Evolutionary conservation across 2,888 invertebrate species (phyloP).

Genomic region (Drosophila incognita): DNA sequence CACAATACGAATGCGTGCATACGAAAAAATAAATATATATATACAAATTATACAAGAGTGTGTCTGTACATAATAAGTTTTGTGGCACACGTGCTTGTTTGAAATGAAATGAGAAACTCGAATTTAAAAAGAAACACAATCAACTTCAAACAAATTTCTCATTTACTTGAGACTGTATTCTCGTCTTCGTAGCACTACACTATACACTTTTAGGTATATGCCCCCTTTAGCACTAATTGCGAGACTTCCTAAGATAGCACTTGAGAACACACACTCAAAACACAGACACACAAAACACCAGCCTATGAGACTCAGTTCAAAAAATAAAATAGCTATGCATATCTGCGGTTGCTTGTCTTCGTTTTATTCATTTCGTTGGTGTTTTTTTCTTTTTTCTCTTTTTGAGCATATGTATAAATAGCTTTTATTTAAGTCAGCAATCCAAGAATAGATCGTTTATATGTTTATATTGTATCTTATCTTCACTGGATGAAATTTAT

Average conservation of each 20-base stretch:
- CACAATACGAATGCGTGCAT: neutral
- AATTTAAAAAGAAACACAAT: constrained; percentile 14
- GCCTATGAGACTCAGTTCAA: constrained; percentile 11
- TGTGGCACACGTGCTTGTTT: constrained; percentile 12
- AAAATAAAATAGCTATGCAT: constrained; percentile 18
- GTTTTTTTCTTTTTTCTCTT: neutral
- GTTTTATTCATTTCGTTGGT: neutral
- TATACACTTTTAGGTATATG: constrained; percentile 10
- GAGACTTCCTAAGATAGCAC: constrained; percentile 21
- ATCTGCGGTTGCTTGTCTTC: constrained; percentile 4
- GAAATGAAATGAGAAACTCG: constrained; percentile 13
- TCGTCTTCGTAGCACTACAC: constrained; percentile 15
- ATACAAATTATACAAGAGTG: neutral
- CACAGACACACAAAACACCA: constrained; percentile 8
- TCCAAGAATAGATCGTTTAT: constrained; percentile 43
- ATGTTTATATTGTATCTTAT: constrained; percentile 26
- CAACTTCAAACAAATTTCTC: constrained; percentile 15
- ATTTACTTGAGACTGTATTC: constrained; percentile 2
- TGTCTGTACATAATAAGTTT: neutral
- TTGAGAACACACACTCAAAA: constrained; percentile 16
- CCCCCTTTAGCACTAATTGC: constrained; percentile 25
- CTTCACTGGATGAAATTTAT: constrained; percentile 40
- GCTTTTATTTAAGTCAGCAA: constrained; percentile 29
- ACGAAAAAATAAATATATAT: neutral
- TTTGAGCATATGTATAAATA: constrained; percentile 17